Percentiles rank a stretch among this genome's conserved stretches.
phyloP scores from a whole-genome alignment of 2,888 invertebrate species.

The Sesia bembeciformis region DNA sequence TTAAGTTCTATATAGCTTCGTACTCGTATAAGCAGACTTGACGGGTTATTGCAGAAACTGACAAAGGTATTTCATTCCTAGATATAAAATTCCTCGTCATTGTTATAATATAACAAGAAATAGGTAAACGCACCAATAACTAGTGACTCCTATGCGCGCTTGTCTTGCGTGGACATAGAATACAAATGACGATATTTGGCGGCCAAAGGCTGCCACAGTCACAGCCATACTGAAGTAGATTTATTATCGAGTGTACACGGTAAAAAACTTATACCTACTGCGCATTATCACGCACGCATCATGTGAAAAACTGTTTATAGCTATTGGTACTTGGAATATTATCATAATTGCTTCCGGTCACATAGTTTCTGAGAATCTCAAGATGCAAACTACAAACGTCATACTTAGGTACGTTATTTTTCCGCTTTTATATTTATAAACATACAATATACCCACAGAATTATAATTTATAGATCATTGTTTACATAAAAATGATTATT shows the following conservation, averaged over 20 bases:
- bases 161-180: conserved; percentile 20
- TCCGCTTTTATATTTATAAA: not conserved
- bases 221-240: conserved; percentile 28
- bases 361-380: conserved; percentile 37
- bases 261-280: conserved; percentile 16
- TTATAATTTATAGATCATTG: too few relatives aligned
- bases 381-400: conserved; percentile 1
- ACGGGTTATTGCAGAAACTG: too few relatives aligned
- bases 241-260: conserved; percentile 33
- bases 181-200: conserved; percentile 60
- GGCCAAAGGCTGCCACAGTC: conserved; percentile 37
- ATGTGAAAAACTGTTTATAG: conserved; percentile 54
- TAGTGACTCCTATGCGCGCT: not conserved
- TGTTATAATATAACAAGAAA: too few relatives aligned
- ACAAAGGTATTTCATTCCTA: too few relatives aligned
- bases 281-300: conserved; percentile 44
- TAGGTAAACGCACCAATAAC: too few relatives aligned
- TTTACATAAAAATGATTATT: too few relatives aligned
- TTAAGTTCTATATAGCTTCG: too few relatives aligned
- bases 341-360: conserved; percentile 59
- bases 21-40: too few relatives aligned
- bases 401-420: not conserved
- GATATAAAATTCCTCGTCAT: too few relatives aligned
- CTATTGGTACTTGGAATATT: conserved; percentile 47
- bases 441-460: too few relatives aligned